Percentiles rank a stretch among this genome's conserved stretches.
phyloP scores from a whole-genome alignment of 1,140 invertebrate species.

The Drosophila kikkawai region DNA sequence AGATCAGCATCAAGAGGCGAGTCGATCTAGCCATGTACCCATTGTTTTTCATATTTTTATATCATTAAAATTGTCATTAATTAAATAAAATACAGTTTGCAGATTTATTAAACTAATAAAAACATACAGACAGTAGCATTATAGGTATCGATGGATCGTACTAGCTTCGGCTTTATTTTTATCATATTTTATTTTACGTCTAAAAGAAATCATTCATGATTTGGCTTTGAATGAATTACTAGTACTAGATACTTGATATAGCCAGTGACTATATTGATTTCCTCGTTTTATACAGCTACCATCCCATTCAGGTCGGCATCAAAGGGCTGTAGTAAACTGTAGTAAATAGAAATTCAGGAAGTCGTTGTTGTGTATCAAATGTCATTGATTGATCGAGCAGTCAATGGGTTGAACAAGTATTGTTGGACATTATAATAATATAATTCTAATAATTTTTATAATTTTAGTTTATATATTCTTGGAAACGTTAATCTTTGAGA shows the following conservation, averaged over 20 bases:
- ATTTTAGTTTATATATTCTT: background rate
- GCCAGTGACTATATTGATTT: conserved; percentile 16
- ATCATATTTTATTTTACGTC: background rate
- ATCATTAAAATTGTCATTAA: no score
- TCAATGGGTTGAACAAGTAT: background rate
- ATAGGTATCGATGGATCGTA: no score
- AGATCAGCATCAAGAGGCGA: no score
- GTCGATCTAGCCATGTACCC: no score
- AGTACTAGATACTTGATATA: conserved; percentile 7
- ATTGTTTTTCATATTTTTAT: no score
- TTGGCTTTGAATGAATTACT: conserved; percentile 7
- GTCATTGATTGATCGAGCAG: conserved; percentile 17
- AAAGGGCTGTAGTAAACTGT: conserved; percentile 10
- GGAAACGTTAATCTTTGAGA: no score
- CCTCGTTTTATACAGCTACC: background rate
- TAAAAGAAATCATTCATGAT: background rate
- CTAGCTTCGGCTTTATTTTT: no score
- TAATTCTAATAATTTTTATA: background rate
- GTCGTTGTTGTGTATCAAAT: conserved; percentile 29
- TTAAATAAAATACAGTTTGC: no score
- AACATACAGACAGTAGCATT: no score
- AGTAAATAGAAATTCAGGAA: conserved; percentile 40
- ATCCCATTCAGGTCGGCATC: conserved; percentile 11
- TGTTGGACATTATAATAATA: background rate
- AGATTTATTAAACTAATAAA: no score